phyloP scores from a whole-genome alignment of 2,888 invertebrate genomes.

The Dioctria rufipes region DNA sequence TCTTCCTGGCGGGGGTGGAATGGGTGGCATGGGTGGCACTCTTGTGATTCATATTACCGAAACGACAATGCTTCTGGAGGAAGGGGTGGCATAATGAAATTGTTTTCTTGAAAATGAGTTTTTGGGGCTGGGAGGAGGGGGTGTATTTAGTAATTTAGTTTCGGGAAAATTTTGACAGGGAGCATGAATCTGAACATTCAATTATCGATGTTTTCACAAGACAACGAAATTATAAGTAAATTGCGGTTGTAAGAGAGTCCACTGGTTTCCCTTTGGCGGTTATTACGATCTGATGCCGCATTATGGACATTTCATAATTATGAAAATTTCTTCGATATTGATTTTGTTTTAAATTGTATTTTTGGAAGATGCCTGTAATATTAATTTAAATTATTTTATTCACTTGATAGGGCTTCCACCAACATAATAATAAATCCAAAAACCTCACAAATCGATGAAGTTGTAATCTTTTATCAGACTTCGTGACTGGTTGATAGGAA shows the following conservation, averaged over 20 bases:
- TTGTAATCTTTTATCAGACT: no score
- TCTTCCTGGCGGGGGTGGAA: not conserved
- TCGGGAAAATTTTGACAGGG: conserved; percentile 43
- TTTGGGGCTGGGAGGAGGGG: not conserved
- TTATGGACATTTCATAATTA: no score
- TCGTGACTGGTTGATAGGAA: no score
- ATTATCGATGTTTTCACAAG: conserved; percentile 29
- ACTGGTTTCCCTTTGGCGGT: not conserved
- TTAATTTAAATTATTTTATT: no score
- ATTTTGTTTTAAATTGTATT: no score
- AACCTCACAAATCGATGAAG: no score
- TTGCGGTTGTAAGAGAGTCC: not conserved
- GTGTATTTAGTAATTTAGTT: conserved; percentile 48
- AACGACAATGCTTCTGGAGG: conserved; percentile 16
- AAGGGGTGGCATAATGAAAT: conserved; percentile 35
- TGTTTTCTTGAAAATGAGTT: conserved; percentile 48
- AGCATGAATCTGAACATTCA: conserved; percentile 44
- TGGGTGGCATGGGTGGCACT: not conserved
- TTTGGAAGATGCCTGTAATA: no score
- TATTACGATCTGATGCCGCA: not conserved
- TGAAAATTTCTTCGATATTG: no score
- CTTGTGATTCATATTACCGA: conserved; percentile 31
- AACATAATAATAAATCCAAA: no score
- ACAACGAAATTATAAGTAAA: not conserved
- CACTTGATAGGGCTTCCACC: no score